phyloP scores from a whole-genome alignment of 1,140 invertebrate genomes.

The Mercenaria mercenaria region DNA sequence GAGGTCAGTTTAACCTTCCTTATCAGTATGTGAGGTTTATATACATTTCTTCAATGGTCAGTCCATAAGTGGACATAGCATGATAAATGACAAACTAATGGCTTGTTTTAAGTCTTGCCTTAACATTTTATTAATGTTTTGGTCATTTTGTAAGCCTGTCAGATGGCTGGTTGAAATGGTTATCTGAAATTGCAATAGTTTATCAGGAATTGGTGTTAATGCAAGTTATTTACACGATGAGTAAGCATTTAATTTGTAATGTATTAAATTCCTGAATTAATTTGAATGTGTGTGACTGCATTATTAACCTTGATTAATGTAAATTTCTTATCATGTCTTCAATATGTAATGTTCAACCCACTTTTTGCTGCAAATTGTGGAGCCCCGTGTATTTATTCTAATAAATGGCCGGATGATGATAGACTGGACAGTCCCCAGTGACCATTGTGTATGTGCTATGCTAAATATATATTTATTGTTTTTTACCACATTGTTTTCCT shows the following conservation, averaged over 20 bases:
- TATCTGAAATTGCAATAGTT: not conserved
- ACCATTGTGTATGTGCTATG: too few species aligned
- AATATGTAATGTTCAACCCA: not conserved
- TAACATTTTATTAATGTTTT: not conserved
- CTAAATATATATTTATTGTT: too few species aligned
- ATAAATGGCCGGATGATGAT: too few species aligned
- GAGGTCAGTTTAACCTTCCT: not conserved
- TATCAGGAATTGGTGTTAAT: constrained; percentile 37
- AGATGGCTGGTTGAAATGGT: not conserved
- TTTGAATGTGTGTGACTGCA: constrained; percentile 26
- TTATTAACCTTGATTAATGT: constrained; percentile 38
- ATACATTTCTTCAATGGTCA: not conserved
- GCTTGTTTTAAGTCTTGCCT: not conserved
- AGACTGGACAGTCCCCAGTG: too few species aligned
- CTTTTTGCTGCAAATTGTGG: too few species aligned
- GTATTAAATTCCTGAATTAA: constrained; percentile 41
- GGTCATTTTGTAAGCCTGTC: not conserved
- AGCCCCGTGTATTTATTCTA: too few species aligned
- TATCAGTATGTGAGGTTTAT: not conserved
- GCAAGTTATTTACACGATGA: not conserved
- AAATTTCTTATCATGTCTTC: not conserved
- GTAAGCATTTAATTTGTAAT: constrained; percentile 31
- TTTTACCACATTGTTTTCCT: too few species aligned
- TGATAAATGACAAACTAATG: not conserved
- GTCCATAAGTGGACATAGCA: not conserved